Percentiles rank a stretch among this genome's conserved stretches.
phyloP scores from a whole-genome alignment of 2,888 invertebrate species.

The Holacanthella duospinosa region DNA sequence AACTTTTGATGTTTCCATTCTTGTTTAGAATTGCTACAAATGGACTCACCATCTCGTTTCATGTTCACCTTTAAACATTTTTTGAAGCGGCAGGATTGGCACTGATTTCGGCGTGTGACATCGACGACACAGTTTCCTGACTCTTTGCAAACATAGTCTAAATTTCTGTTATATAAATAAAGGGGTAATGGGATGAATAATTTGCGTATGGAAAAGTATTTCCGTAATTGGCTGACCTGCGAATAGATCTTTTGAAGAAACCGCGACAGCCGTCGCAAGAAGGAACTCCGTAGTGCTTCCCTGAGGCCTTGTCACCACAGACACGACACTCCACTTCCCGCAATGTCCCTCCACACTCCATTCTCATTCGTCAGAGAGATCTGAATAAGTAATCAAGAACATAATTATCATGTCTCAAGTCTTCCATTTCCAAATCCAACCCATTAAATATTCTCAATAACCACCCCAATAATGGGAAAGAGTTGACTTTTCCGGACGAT shows the following conservation, averaged over 20 bases:
- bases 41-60: constrained; percentile 89
- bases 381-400: constrained; percentile 7
- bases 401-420: constrained; percentile 5
- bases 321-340: constrained; percentile 63
- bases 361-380: neutral
- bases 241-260: constrained; percentile 85
- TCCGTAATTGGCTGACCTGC: constrained; percentile 50
- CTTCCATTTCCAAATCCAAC: no score
- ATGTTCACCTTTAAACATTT: constrained; percentile 85
- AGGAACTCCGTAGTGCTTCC: constrained; percentile 82
- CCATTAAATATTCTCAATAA: neutral
- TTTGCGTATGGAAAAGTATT: neutral
- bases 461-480: neutral
- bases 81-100: constrained; percentile 84
- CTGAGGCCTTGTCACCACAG: constrained; percentile 65
- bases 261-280: constrained; percentile 79
- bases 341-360: neutral
- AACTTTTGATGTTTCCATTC: no score
- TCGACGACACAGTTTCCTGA: constrained; percentile 77
- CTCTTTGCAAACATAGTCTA: constrained; percentile 88
- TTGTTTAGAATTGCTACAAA: no score
- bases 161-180: constrained; percentile 51
- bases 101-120: constrained; percentile 83
- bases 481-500: neutral
- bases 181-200: no score